Conservation (phyloP, 2,888 invertebrate species). For the Branchellion lobata region DNA sequence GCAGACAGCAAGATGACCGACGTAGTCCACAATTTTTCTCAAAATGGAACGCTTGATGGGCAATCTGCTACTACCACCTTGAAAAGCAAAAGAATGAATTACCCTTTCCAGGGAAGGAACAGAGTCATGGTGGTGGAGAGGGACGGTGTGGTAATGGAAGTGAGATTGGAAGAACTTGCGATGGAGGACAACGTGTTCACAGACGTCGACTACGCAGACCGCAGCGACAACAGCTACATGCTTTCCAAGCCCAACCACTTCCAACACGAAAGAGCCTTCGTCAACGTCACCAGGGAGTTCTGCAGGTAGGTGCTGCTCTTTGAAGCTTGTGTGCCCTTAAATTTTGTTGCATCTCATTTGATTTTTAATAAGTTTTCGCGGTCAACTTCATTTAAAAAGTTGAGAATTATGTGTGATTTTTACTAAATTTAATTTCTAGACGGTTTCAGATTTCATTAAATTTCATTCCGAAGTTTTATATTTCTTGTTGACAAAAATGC, state of each 20-base stretch:
- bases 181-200: neutral
- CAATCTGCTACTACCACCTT: too few species aligned
- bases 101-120: too few species aligned
- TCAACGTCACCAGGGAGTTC: conserved; percentile 10
- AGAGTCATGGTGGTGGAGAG: neutral
- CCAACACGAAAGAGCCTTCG: conserved; percentile 1
- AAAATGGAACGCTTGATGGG: too few species aligned
- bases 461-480: too few species aligned
- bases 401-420: too few species aligned
- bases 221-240: conserved; percentile 32
- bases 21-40: too few species aligned
- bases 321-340: neutral
- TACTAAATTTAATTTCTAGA: too few species aligned
- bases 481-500: too few species aligned
- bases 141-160: conserved; percentile 1
- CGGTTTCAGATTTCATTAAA: too few species aligned
- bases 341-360: neutral
- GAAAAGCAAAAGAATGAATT: too few species aligned
- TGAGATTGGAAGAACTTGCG: conserved; percentile 4
- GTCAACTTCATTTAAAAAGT: neutral
- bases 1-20: neutral
- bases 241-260: conserved; percentile 4
- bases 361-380: neutral
- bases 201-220: conserved; percentile 28
- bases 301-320: conserved; percentile 22